A percentile compares a stretch with the other conserved stretches of the same genome.
These are phyloP conservation scores for Seriola dumerili DNA, from an alignment of 2,113 vertebrate species.

Conservation along the genomic window DNA sequence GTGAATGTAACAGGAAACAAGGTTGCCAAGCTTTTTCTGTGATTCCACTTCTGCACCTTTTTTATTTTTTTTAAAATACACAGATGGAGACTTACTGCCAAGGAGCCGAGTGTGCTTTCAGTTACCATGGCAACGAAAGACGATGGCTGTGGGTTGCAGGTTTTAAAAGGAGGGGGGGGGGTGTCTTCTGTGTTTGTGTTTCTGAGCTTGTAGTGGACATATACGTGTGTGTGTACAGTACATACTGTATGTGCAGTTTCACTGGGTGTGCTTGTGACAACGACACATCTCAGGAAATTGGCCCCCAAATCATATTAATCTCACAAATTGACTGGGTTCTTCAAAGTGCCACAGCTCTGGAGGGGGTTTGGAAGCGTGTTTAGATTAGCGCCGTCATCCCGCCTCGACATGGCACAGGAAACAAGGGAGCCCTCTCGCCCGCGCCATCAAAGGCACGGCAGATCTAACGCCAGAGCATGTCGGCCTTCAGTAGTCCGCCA, in stretches of 20 bases:
- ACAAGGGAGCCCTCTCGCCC: constrained; percentile 50
- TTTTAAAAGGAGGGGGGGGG: background rate
- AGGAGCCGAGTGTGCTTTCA: constrained; percentile 44
- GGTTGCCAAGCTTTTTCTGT: background rate
- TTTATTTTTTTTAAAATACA: background rate
- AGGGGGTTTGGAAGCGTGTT: constrained; percentile 42
- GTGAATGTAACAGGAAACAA: background rate
- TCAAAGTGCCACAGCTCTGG: constrained; percentile 70
- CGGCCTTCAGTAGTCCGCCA: constrained; percentile 30
- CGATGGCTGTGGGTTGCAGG: constrained; percentile 12
- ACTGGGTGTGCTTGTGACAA: constrained; percentile 29
- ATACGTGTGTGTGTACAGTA: background rate
- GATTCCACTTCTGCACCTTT: constrained; percentile 29
- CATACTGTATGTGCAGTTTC: background rate
- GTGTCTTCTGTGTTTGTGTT: background rate
- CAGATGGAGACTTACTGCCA: constrained; percentile 16
- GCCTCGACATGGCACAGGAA: constrained; percentile 56
- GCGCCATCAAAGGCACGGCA: constrained; percentile 64
- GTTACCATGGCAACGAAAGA: constrained; percentile 67
- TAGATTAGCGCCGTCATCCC: constrained; percentile 65
- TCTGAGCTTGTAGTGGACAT: background rate
- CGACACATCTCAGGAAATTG: constrained; percentile 54
- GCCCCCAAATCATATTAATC: constrained; percentile 56
- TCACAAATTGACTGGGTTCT: constrained; percentile 57
- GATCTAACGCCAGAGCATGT: constrained; percentile 39